Conservation (phyloP, 2,888 invertebrate species). For the Acanthosoma haemorrhoidale region DNA sequence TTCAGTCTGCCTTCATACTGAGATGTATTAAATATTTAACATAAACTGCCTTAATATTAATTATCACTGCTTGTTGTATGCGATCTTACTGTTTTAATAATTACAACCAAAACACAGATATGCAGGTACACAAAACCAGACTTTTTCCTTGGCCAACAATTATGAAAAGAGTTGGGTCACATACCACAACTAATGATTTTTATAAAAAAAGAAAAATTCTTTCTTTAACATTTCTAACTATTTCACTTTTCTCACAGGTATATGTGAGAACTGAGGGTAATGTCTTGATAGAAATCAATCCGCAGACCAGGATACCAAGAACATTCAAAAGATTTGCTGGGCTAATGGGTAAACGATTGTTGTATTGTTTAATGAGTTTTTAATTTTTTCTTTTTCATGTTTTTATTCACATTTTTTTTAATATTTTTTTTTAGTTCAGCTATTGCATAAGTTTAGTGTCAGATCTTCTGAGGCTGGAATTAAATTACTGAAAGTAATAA, state of each 20-base stretch:
- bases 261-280: constrained; percentile 87
- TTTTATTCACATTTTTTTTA: background rate
- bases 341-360: constrained; percentile 69
- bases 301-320: constrained; percentile 92
- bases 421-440: constrained; percentile 65
- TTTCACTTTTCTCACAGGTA: constrained; percentile 51
- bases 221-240: background rate
- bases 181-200: no score
- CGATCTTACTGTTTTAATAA: no score
- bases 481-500: constrained; percentile 90
- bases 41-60: no score
- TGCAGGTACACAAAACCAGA: no score
- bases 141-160: no score
- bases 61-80: no score
- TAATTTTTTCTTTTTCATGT: background rate
- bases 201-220: no score
- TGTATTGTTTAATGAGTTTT: background rate
- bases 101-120: no score
- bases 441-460: constrained; percentile 89
- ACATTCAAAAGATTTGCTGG: constrained; percentile 97
- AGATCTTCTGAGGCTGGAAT: constrained; percentile 83
- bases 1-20: no score
- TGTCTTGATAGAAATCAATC: constrained; percentile 91
- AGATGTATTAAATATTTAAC: no score
- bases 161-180: no score